Base-by-base conservation (phyloP, 2,113 vertebrate genomes). In the Anarrhichthys ocellatus region DNA sequence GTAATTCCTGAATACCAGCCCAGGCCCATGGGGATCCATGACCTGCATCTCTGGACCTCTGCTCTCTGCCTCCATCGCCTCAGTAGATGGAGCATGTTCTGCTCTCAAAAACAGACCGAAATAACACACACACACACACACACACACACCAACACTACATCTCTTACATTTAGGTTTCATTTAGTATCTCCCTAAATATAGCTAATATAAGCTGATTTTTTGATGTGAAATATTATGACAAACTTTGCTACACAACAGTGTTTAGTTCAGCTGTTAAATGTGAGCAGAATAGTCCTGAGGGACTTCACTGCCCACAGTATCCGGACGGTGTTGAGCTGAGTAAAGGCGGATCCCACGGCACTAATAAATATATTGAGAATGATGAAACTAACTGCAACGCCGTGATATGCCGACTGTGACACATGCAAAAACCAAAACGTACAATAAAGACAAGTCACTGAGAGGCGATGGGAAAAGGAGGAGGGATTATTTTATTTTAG, bases 1-100 rank as follows among this genome's bases (percentile, higher is more conserved):
- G 73, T 82, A 78, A 73, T 85, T 92, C 86, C 88, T 90, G 90
- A 92, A 90, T 89, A 91, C 91, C 91, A 90, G 88, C 86, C 80
- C 76, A 56, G 78, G 88, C 91, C 90, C 85, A 52, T 87, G 91
- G 92, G 91, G 79, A 87, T 90, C 78, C 70, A 79, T 90, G 91
- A 92, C 92, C 92, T 90, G 92, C 83, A 88, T 93, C 90, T 73
- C 83, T 81, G 82, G 88, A 80, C 87, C 18, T 80, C 69, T 84
- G 84, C 87, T 91, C 87, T 78, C 71, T 81, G 76, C 80, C 73
- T 86, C 83, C 65, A 9, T 59, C 2, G 56, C 83, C 69, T 82
- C 78, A 42, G 63, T 79, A 48, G 63, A 81, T 76, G 75, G 40
- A 70, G 76, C 48, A 4, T 69, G 69, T 32, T 64, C n/a, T 54